Evolutionary conservation across 2,888 invertebrate species (phyloP).

Genomic region (Brachyopa scutellaris): DNA sequence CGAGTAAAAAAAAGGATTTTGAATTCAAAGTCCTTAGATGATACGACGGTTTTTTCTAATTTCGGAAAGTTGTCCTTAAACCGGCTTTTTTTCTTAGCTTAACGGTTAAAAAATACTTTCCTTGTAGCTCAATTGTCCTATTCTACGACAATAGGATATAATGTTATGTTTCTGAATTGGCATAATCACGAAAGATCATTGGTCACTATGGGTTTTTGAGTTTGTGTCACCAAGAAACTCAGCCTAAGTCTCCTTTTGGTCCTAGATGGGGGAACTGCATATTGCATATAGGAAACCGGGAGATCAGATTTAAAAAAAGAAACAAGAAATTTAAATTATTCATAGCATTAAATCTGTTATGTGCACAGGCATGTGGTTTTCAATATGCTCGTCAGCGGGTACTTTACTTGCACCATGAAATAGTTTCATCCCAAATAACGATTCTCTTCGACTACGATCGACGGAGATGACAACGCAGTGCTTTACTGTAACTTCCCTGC

Average conservation of each 20-base stretch:
- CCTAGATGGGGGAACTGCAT: not conserved
- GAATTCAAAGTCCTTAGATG: conserved; percentile 20
- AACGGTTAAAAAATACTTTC: conserved; percentile 49
- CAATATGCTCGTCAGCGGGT: not conserved
- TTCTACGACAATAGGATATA: conserved; percentile 23
- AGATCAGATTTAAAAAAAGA: conserved; percentile 19
- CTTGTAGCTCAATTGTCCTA: conserved; percentile 19
- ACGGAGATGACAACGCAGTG: conserved; percentile 11
- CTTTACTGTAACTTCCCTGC: conserved; percentile 50
- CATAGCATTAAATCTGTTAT: conserved; percentile 48
- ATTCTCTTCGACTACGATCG: conserved; percentile 1
- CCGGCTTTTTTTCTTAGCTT: conserved; percentile 42
- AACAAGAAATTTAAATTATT: conserved; percentile 56
- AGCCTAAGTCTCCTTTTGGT: conserved; percentile 36
- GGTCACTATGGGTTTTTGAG: conserved; percentile 67
- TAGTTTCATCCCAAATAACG: not conserved
- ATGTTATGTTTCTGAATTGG: conserved; percentile 15
- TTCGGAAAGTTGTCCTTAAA: conserved; percentile 35
- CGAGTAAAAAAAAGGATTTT: conserved; percentile 38
- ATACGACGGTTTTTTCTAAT: not conserved
- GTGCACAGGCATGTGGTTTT: conserved; percentile 12
- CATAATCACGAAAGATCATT: conserved; percentile 49
- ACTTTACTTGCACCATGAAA: conserved; percentile 30
- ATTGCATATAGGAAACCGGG: conserved; percentile 23
- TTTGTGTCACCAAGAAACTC: conserved; percentile 36